These are phyloP conservation scores for Bradypus variegatus DNA, from an alignment of 2,797 vertebrate species.

Conservation along the genomic window DNA sequence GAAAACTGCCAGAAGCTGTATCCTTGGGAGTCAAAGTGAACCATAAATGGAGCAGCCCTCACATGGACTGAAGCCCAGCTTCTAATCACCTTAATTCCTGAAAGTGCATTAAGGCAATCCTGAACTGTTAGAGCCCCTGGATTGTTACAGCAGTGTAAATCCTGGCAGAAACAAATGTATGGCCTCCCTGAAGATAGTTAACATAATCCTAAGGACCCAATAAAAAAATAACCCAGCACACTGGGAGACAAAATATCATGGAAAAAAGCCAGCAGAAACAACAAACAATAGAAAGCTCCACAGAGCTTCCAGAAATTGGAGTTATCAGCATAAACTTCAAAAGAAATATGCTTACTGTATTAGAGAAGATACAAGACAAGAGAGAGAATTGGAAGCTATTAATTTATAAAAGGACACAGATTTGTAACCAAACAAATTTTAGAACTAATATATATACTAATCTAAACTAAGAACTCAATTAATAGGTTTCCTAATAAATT, in stretches of 20 bases:
- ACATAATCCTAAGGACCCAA: neutral
- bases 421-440: neutral
- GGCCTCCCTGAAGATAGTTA: neutral
- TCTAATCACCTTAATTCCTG: neutral
- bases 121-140: neutral
- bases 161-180: neutral
- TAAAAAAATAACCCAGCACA: neutral
- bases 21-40: neutral
- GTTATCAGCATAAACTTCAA: neutral
- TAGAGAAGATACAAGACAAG: neutral
- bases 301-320: neutral
- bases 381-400: neutral
- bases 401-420: neutral
- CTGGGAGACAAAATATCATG: neutral
- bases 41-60: neutral
- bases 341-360: neutral
- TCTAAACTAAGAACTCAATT: neutral
- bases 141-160: neutral
- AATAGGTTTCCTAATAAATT: neutral
- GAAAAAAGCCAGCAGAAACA: neutral
- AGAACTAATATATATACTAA: neutral
- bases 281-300: neutral
- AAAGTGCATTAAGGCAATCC: neutral
- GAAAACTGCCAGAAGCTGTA: neutral
- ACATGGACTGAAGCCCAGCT: neutral